These are phyloP conservation scores for Lepidonotus clava DNA, from an alignment of 2,888 invertebrate genomes.

Conservation along the genomic window DNA sequence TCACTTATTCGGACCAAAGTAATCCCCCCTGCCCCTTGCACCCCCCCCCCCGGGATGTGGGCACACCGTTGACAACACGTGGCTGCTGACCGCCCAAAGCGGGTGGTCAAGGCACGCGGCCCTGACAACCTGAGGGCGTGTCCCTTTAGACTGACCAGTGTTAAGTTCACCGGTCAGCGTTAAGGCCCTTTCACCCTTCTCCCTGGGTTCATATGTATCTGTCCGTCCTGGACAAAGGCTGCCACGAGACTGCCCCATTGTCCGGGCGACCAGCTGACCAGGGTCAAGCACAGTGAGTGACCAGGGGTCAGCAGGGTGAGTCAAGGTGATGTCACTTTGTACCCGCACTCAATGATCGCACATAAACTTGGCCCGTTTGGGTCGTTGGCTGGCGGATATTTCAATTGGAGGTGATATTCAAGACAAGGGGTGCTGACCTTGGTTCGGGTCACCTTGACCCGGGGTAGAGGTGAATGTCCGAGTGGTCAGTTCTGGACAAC, in stretches of 20 bases:
- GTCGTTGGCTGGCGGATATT: slow-evolving; percentile 28
- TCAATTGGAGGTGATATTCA: slow-evolving; percentile 28
- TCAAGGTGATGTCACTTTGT: slow-evolving; percentile 28
- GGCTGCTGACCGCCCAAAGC: background rate
- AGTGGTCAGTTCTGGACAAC: background rate
- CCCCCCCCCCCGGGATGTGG: too few species aligned
- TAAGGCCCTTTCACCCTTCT: background rate
- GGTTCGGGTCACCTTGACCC: background rate
- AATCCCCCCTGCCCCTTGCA: too few species aligned
- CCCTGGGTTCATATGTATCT: slow-evolving; percentile 34
- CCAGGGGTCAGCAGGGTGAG: background rate
- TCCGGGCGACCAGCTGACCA: slow-evolving; percentile 36
- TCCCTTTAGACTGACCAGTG: slow-evolving; percentile 7
- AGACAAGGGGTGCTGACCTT: slow-evolving; percentile 21
- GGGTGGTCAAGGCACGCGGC: background rate
- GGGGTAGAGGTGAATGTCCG: background rate
- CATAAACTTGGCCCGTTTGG: slow-evolving; percentile 15
- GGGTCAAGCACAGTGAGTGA: background rate
- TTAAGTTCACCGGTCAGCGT: background rate
- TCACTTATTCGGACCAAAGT: too few species aligned
- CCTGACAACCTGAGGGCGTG: slow-evolving; percentile 36
- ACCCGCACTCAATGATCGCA: background rate
- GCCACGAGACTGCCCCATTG: background rate
- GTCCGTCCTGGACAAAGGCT: background rate
- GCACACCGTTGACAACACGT: background rate